Base-by-base conservation (phyloP, 1,140 invertebrate genomes). In the Armadillidium nasatum region DNA sequence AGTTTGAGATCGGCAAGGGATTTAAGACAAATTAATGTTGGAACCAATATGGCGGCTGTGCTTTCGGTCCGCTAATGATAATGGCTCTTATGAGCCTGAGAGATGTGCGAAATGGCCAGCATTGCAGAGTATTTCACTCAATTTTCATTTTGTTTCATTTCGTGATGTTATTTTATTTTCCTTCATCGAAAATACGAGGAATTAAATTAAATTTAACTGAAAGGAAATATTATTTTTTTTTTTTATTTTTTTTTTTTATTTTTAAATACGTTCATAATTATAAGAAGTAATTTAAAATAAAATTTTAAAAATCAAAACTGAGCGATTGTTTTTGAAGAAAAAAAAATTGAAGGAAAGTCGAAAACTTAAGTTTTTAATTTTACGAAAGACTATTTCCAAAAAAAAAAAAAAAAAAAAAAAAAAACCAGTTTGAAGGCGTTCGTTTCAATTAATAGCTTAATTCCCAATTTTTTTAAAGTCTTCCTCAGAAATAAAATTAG, bases 1-100 rank as follows among this genome's bases (percentile, higher is more conserved):
- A 60, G 50, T 60, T 60, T 73, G 74, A 71, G 77, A 76, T 76
- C 74, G 77, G 66, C 74, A 72, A 74, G 77, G 77, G 77, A 78
- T 78, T 76, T 78, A 74, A 71, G 75, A 74, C 77, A 78, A 78
- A 78, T 78, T 78, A 78, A 78, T 78, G 77, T 76, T 76, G 77
- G 77, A 78, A 78, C 77, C 77, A 78, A 78, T 74, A 78, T 78
- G 77, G 77, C 77, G 77, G 74, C 77, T 71, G 44, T 71, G 74
- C 74, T 78, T 74, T 74, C 73, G 75, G 77, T 78, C 75, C 77
- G 75, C 77, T 78, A 78, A 78, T 78, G 77, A 78, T 78, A 78
- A 78, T 78, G 77, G 77, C 75, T 71, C 77, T 74, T 43, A 13
- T 75, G 77, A 78, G 77, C 77, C 77, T 60, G 22, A 54, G 45